These are phyloP conservation scores for Drosophila tropicalis DNA, from an alignment of 1,140 invertebrate species.

Conservation along the genomic window DNA sequence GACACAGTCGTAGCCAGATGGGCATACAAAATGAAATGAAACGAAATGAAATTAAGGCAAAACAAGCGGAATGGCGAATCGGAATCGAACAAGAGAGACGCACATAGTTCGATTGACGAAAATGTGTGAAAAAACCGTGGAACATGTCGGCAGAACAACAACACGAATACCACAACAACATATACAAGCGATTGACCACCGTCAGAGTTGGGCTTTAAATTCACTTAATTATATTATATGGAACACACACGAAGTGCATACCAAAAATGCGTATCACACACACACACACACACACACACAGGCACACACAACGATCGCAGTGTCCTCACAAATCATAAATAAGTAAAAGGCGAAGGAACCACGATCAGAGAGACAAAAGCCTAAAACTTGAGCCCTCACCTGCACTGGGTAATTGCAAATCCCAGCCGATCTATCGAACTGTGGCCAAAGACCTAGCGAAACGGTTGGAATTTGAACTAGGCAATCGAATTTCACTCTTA, in stretches of 20 bases:
- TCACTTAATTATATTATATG: constrained; percentile 72
- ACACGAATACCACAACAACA: constrained; percentile 47
- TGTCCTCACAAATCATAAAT: constrained; percentile 80
- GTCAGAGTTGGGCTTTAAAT: constrained; percentile 72
- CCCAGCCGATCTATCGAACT: constrained; percentile 44
- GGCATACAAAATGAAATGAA: constrained; percentile 1
- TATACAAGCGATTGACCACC: constrained; percentile 51
- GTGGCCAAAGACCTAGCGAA: constrained; percentile 19
- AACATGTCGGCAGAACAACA: constrained; percentile 61
- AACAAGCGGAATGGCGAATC: constrained; percentile 6
- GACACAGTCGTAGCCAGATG: constrained; percentile 71
- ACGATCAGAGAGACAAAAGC: constrained; percentile 24
- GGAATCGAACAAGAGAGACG: constrained; percentile 13
- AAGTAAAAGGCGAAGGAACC: constrained; percentile 52
- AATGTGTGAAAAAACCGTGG: constrained; percentile 72
- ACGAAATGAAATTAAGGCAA: constrained; percentile 28
- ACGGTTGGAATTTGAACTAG: background rate
- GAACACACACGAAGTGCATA: constrained; percentile 79
- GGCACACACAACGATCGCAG: constrained; percentile 52
- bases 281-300: constrained; percentile 12
- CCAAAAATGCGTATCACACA: constrained; percentile 49
- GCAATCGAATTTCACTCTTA: background rate
- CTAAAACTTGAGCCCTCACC: constrained; percentile 45
- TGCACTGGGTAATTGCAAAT: constrained; percentile 70
- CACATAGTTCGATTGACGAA: constrained; percentile 26